Base-by-base conservation (phyloP, 2,797 vertebrate genomes). In the Pseudochaenichthys georgianus region DNA sequence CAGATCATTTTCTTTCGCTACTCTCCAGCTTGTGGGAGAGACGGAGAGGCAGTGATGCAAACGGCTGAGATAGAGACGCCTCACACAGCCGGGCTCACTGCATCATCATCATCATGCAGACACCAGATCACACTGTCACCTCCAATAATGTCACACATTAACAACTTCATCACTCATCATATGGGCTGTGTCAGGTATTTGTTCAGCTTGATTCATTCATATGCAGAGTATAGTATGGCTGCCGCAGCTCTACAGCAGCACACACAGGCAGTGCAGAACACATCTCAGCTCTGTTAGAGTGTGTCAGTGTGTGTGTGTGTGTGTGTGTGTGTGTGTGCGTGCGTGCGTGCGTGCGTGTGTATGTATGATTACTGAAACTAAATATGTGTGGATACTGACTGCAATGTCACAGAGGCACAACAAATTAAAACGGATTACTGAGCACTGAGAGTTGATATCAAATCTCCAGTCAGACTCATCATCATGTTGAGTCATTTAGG, bases 71-170 rank as follows among this genome's bases (percentile, higher is more conserved):
- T 46, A 70, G 68, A 75, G 67, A 73, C 57, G 66, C 61, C 34
- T 51, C 58, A 57, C 61, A 48, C 51, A 45, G 68, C 67, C 55
- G 8, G 76, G 65, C 70, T 68, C 64, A 43, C 76, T 73, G 85
- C 81, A 84, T 84, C 82, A 84, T 34, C 46, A 47, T 23, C 23
- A n/a, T n/a, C n/a, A n/a, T n/a, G 76, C 73, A 58, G 47, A 81
- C 51, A 83, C 48, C 79, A 80, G 68, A 86, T 83, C 85, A 64
- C 71, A 43, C 86, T 86, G 88, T 89, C 88, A 76, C 77, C 88
- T 88, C 80, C 81, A 88, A 89, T 91, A 84, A 88, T 83, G 84
- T 91, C 84, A 84, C 74, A 82, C 73, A 79, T 91, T 91, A 92
- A 87, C 87, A 89, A 82, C 73, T 81, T 91, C 61, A 90, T 92